phyloP scores from a whole-genome alignment of 2,797 vertebrate genomes.

The Melanotaenia boesemani region DNA sequence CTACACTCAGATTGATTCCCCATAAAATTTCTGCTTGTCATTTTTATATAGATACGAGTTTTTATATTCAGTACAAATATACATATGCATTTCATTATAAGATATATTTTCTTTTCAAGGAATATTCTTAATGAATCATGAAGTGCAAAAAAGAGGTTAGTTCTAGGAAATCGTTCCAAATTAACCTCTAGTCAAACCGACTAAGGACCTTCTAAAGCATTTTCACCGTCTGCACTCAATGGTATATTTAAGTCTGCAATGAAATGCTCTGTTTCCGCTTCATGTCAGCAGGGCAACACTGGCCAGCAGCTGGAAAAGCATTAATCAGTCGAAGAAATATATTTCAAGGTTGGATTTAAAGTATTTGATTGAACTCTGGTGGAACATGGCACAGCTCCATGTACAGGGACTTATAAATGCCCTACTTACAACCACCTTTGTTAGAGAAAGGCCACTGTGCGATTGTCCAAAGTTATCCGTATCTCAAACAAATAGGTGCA shows the following conservation, averaged over 20 bases:
- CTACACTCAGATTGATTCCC: conserved; percentile 78
- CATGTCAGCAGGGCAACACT: conserved; percentile 58
- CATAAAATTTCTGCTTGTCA: conserved; percentile 72
- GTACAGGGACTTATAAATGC: conserved; percentile 57
- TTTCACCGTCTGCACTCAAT: conserved; percentile 70
- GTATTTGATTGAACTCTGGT: conserved; percentile 61
- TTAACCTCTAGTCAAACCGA: conserved; percentile 68
- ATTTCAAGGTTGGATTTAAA: conserved; percentile 58
- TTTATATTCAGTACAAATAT: conserved; percentile 83
- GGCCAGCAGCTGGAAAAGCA: conserved; percentile 64
- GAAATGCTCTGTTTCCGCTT: conserved; percentile 62
- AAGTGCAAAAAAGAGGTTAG: conserved; percentile 82
- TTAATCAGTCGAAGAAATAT: conserved; percentile 48
- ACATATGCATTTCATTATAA: conserved; percentile 81
- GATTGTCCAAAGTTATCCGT: conserved; percentile 83
- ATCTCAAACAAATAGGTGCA: conserved; percentile 60
- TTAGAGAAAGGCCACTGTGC: conserved; percentile 84
- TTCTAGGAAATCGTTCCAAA: conserved; percentile 68
- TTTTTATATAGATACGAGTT: conserved; percentile 79
- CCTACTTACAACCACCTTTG: conserved; percentile 72
- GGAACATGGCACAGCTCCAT: conserved; percentile 61
- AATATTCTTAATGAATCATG: conserved; percentile 77
- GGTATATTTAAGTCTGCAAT: conserved; percentile 58
- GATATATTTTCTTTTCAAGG: conserved; percentile 80
- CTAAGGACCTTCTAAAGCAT: conserved; percentile 78